Percentiles rank a stretch among this genome's conserved stretches.
Evolutionary conservation across 2,888 invertebrate genomes (phyloP).

Genomic region (Syrista parreyssii): DNA sequence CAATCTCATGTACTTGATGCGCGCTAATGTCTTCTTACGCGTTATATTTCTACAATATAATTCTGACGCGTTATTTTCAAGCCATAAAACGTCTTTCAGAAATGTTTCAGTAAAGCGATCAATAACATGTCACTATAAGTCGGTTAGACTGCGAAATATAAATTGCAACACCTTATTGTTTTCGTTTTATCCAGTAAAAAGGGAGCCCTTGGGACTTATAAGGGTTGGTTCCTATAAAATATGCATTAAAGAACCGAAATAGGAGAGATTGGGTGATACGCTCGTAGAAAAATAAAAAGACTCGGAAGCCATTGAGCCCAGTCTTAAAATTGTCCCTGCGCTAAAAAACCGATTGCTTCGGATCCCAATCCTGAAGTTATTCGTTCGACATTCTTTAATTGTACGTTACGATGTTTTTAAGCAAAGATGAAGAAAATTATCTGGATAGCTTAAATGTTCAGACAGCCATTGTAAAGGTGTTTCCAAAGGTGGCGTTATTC

Average conservation of each 20-base stretch:
- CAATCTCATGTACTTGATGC: neutral
- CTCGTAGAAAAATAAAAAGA: neutral
- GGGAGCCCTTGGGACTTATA: neutral
- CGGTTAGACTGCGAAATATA: neutral
- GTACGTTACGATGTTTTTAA: slow-evolving; percentile 61
- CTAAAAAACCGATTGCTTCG: neutral
- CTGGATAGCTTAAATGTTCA: slow-evolving; percentile 97
- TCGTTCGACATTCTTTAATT: neutral
- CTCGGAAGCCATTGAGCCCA: neutral
- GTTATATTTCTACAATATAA: neutral
- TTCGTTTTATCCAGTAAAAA: neutral
- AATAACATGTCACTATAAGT: neutral
- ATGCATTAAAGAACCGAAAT: neutral
- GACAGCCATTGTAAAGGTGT: slow-evolving; percentile 97
- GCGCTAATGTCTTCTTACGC: neutral
- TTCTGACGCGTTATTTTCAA: neutral
- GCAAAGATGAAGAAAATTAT: slow-evolving; percentile 95
- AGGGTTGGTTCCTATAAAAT: neutral
- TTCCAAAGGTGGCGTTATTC: slow-evolving; percentile 86
- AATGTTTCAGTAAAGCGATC: neutral
- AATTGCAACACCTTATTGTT: neutral
- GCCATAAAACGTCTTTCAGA: neutral
- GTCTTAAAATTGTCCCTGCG: neutral
- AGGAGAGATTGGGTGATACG: neutral
- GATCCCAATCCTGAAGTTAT: neutral